Evolutionary conservation across 2,888 invertebrate genomes (phyloP).

Genomic region (Oscheius myriophilus): DNA sequence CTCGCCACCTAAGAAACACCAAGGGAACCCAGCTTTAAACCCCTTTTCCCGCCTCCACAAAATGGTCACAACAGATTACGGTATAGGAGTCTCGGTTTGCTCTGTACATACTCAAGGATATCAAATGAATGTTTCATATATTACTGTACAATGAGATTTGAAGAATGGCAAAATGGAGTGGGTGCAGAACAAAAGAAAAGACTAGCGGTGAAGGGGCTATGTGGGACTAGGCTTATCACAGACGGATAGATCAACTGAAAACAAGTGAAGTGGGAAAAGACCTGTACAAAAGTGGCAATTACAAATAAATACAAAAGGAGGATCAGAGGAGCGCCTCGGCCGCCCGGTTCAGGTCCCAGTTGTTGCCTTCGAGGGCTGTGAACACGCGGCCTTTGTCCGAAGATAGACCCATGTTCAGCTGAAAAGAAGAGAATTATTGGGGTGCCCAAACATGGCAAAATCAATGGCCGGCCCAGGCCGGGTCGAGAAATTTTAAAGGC

Average conservation of each 20-base stretch:
- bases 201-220: background rate
- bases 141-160: background rate
- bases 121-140: conserved; percentile 11
- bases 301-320: conserved; percentile 1
- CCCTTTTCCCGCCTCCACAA: background rate
- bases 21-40: conserved; percentile 2
- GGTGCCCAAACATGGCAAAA: too few relatives aligned
- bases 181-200: conserved; percentile 7
- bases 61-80: conserved; percentile 22
- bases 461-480: too few relatives aligned
- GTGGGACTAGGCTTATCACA: conserved; percentile 6
- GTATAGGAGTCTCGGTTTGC: conserved; percentile 26
- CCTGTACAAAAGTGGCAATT: background rate
- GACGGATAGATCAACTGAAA: conserved; percentile 1
- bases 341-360: conserved; percentile 40
- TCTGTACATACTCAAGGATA: conserved; percentile 14
- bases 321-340: conserved; percentile 29
- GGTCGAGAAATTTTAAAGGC: too few relatives aligned
- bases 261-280: background rate
- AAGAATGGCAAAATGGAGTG: background rate
- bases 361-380: conserved; percentile 27
- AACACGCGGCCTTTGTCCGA: conserved; percentile 25
- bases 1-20: conserved; percentile 16
- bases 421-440: background rate
- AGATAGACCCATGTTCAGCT: conserved; percentile 31